Conservation (phyloP, 2,113 vertebrate species). For the Melospiza melodia region DNA sequence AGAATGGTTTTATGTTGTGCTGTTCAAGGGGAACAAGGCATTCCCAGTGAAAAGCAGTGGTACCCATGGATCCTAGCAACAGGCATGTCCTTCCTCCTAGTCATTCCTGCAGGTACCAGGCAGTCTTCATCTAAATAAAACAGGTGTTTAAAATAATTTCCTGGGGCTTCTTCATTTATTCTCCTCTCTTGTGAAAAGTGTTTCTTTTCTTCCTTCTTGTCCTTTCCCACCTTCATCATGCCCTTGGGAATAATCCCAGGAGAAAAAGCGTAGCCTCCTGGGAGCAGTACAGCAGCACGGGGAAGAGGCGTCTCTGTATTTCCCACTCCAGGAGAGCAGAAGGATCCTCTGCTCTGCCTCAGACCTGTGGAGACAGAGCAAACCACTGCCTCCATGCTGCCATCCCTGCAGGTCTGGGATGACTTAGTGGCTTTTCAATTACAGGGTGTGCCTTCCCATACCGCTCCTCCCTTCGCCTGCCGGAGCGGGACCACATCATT, state of each 20-base stretch:
- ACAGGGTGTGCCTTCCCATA: background rate
- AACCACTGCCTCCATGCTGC: constrained; percentile 39
- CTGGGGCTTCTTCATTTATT: background rate
- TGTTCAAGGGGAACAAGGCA: background rate
- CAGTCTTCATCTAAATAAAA: background rate
- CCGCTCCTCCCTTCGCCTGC: background rate
- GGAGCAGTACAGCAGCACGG: fast-evolving
- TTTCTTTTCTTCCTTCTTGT: background rate
- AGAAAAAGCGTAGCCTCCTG: background rate
- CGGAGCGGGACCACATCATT: background rate
- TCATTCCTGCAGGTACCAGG: background rate
- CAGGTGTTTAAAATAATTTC: background rate
- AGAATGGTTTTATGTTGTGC: background rate
- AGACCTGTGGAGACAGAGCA: background rate
- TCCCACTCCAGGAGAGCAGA: background rate
- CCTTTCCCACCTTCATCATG: background rate
- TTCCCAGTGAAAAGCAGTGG: background rate
- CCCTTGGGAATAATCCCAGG: background rate
- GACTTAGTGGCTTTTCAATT: constrained; percentile 48
- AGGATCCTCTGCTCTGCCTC: background rate
- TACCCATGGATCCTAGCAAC: background rate
- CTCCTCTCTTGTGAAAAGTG: background rate
- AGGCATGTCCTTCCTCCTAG: background rate
- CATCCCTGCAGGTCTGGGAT: background rate
- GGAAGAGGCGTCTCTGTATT: background rate